Conservation (phyloP, 2,888 invertebrate genomes). For the Troglohyphantes excavatus region DNA sequence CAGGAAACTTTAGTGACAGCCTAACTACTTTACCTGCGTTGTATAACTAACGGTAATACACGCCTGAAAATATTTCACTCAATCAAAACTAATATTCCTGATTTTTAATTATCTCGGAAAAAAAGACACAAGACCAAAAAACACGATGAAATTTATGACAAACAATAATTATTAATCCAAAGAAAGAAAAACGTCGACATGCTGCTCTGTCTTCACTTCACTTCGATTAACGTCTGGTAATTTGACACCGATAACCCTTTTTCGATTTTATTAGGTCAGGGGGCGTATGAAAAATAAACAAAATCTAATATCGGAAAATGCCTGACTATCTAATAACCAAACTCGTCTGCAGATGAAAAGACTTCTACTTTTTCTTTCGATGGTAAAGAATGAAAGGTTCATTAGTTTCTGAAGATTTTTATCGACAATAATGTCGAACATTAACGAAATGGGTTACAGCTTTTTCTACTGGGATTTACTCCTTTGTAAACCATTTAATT, state of each 20-base stretch:
- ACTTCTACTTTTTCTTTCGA: background rate
- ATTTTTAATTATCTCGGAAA: too few relatives aligned
- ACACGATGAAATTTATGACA: background rate
- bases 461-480: too few relatives aligned
- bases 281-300: conserved; percentile 1
- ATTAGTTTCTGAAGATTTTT: background rate
- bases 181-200: background rate
- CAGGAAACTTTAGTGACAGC: too few relatives aligned
- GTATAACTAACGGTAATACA: too few relatives aligned
- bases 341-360: too few relatives aligned
- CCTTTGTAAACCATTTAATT: too few relatives aligned
- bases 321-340: background rate
- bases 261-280: conserved; percentile 5
- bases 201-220: background rate
- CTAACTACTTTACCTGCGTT: too few relatives aligned
- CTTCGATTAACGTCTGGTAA: background rate
- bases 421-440: too few relatives aligned
- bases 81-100: too few relatives aligned
- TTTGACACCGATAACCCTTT: background rate
- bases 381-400: background rate
- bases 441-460: too few relatives aligned
- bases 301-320: background rate
- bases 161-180: background rate
- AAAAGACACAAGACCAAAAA: too few relatives aligned
- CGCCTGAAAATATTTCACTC: too few relatives aligned